Conservation (phyloP, 1,140 invertebrate species). For the Drosophila nikananu region DNA sequence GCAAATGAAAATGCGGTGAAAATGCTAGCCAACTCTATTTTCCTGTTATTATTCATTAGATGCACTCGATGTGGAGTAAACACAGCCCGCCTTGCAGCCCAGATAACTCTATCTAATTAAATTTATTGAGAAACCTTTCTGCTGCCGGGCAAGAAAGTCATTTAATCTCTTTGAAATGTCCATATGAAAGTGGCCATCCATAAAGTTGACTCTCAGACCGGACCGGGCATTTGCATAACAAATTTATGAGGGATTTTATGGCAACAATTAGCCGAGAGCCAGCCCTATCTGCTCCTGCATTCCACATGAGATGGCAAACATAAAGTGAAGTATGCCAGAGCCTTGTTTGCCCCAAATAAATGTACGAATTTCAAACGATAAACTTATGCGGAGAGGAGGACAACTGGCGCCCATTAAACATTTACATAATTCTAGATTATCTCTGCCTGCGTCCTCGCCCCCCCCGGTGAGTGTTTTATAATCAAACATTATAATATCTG, state of each 20-base stretch:
- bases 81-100: not conserved
- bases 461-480: slow-evolving; percentile 31
- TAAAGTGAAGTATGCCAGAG: slow-evolving; percentile 5
- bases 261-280: slow-evolving; percentile 34
- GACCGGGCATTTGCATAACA: slow-evolving; percentile 35
- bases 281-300: slow-evolving; percentile 16
- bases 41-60: slow-evolving; percentile 12
- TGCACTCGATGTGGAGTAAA: not conserved
- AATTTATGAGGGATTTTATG: slow-evolving; percentile 33
- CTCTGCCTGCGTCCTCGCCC: not conserved
- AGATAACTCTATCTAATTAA: slow-evolving; percentile 18
- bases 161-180: slow-evolving; percentile 26
- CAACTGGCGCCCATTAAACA: slow-evolving; percentile 25
- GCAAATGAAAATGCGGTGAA: slow-evolving; percentile 38
- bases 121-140: slow-evolving; percentile 8
- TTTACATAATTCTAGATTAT: slow-evolving; percentile 46
- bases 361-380: slow-evolving; percentile 25
- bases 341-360: slow-evolving; percentile 11
- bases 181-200: slow-evolving; percentile 24
- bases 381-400: not conserved
- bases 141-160: slow-evolving; percentile 6
- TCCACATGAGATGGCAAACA: slow-evolving; percentile 29
- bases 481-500: slow-evolving; percentile 49
- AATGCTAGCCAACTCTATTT: slow-evolving; percentile 21
- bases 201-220: slow-evolving; percentile 6